A percentile compares a stretch with the other conserved stretches of the same genome.
Evolutionary conservation across 2,113 vertebrate species (phyloP).

Genomic region (Upupa epops): DNA sequence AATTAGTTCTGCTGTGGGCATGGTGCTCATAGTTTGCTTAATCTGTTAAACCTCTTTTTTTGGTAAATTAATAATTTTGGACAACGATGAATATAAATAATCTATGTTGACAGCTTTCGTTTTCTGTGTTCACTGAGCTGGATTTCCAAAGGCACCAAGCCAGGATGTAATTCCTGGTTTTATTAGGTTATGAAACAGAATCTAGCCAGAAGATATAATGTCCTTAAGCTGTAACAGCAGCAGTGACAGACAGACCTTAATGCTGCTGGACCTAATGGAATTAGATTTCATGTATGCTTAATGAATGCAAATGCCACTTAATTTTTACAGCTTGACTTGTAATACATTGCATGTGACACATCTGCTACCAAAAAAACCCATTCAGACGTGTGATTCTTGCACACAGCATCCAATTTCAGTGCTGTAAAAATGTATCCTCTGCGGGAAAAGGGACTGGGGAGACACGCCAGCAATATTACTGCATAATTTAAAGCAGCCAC

Average conservation of each 20-base stretch:
- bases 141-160: constrained; percentile 21
- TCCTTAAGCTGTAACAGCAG: constrained; percentile 26
- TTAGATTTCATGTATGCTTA: constrained; percentile 57
- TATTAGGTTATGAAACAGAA: constrained; percentile 55
- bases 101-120: constrained; percentile 13
- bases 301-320: constrained; percentile 59
- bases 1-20: constrained; percentile 7
- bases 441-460: neutral
- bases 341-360: constrained; percentile 42
- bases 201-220: constrained; percentile 40
- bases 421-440: neutral
- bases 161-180: constrained; percentile 42
- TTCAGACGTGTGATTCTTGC: constrained; percentile 23
- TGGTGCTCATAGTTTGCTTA: neutral
- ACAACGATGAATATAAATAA: constrained; percentile 56
- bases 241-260: constrained; percentile 19
- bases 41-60: constrained; percentile 23
- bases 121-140: constrained; percentile 3
- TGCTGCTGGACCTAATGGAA: constrained; percentile 36
- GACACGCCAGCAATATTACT: constrained; percentile 18
- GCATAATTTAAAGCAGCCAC: constrained; percentile 49
- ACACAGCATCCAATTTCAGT: constrained; percentile 18
- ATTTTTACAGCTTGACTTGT: constrained; percentile 59
- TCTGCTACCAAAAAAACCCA: constrained; percentile 32
- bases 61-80: constrained; percentile 24